Evolutionary conservation across 2,113 vertebrate species (phyloP).

Genomic region (Capreolus pygargus): DNA sequence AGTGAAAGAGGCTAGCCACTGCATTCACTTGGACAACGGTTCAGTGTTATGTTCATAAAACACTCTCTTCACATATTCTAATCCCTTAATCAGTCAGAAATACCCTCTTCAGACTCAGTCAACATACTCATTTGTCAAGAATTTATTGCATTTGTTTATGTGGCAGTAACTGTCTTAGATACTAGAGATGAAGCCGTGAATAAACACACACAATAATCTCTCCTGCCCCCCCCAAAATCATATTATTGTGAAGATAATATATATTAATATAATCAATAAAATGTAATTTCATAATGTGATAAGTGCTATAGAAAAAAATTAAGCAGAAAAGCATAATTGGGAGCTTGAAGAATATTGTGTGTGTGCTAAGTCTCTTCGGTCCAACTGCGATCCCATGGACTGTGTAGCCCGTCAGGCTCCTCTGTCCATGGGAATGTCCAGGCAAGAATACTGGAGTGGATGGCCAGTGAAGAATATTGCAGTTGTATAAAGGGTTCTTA

Average conservation of each 20-base stretch:
- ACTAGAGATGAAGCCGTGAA: background rate
- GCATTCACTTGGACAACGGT: background rate
- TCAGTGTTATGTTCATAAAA: background rate
- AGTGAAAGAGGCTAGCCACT: background rate
- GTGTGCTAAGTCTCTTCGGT: background rate
- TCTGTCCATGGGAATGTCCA: background rate
- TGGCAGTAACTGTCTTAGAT: background rate
- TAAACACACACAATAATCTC: background rate
- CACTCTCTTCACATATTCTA: background rate
- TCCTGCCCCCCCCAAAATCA: background rate
- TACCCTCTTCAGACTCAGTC: background rate
- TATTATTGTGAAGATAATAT: background rate
- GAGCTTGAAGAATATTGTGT: background rate
- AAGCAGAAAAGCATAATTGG: background rate
- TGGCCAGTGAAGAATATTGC: background rate
- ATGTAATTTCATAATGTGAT: background rate
- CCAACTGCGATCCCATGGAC: background rate
- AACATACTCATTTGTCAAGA: background rate
- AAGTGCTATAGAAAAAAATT: background rate
- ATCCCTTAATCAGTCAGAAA: background rate
- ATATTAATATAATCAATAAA: background rate
- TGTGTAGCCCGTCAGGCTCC: background rate
- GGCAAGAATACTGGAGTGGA: background rate
- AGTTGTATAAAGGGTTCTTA: background rate
- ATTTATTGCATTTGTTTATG: background rate